These are phyloP conservation scores for Poecilia velifera DNA, from an alignment of 2,797 vertebrate genomes.

Conservation along the genomic window DNA sequence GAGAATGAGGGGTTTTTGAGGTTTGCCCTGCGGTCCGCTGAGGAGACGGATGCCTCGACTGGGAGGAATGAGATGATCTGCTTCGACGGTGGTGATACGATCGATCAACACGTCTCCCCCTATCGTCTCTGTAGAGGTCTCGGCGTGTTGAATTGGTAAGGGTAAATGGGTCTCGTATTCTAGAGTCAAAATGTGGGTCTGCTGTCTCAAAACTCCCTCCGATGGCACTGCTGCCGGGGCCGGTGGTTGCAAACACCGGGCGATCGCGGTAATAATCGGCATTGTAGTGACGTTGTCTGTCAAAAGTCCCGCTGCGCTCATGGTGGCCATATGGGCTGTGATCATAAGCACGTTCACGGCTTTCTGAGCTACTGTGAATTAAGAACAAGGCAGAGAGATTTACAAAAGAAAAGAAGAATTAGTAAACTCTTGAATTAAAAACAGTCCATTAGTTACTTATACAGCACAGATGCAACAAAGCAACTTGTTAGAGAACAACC, in stretches of 20 bases:
- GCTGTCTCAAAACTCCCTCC: slow-evolving; percentile 89
- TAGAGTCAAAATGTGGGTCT: slow-evolving; percentile 96
- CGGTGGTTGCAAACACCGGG: slow-evolving; percentile 78
- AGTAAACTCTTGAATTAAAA: slow-evolving; percentile 24
- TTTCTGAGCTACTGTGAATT: slow-evolving; percentile 93
- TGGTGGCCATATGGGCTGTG: slow-evolving; percentile 99
- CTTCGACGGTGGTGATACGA: slow-evolving; percentile 93
- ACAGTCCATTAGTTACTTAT: neutral
- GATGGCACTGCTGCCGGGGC: slow-evolving; percentile 77
- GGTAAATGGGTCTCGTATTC: slow-evolving; percentile 92
- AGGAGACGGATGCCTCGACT: slow-evolving; percentile 97
- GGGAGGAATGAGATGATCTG: slow-evolving; percentile 97
- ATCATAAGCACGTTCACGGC: slow-evolving; percentile 97
- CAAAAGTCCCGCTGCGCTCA: slow-evolving; percentile 94
- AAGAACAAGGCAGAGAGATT: slow-evolving; percentile 64
- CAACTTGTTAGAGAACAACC: neutral
- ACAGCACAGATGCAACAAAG: slow-evolving; percentile 6
- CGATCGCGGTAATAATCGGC: slow-evolving; percentile 97
- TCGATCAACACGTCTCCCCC: slow-evolving; percentile 92
- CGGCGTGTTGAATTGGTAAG: slow-evolving; percentile 93
- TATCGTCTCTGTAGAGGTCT: slow-evolving; percentile 96
- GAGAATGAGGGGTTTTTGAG: slow-evolving; percentile 90
- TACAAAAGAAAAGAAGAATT: slow-evolving; percentile 10
- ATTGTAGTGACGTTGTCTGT: slow-evolving; percentile 97
- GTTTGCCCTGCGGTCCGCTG: slow-evolving; percentile 92